Conservation (phyloP, 2,888 invertebrate species). For the Plutella xylostella region DNA sequence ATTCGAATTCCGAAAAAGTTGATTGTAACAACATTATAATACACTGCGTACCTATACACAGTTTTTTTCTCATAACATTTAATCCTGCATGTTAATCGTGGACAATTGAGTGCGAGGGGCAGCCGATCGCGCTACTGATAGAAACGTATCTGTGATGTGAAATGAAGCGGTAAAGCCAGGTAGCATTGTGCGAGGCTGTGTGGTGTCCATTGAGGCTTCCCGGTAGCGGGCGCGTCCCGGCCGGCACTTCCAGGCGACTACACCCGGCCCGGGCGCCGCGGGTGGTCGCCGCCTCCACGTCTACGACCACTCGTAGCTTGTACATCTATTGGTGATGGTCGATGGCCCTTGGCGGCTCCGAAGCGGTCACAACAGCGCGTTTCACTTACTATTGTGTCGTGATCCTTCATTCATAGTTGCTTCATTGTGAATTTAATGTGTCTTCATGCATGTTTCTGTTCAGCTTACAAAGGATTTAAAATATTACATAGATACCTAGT, state of each 20-base stretch:
- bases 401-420: too few relatives aligned
- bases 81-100: slow-evolving; percentile 34
- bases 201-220: slow-evolving; percentile 40
- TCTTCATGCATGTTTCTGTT: too few relatives aligned
- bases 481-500: too few relatives aligned
- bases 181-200: background rate
- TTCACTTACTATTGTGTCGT: too few relatives aligned
- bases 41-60: too few relatives aligned
- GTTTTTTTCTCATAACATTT: too few relatives aligned
- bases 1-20: too few relatives aligned
- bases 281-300: slow-evolving; percentile 40
- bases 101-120: slow-evolving; percentile 34
- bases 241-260: background rate
- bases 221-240: slow-evolving; percentile 13
- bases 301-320: too few relatives aligned
- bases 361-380: slow-evolving; percentile 38
- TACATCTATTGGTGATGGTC: too few relatives aligned
- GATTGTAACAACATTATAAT: too few relatives aligned
- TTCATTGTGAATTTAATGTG: too few relatives aligned
- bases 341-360: slow-evolving; percentile 32
- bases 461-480: too few relatives aligned
- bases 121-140: slow-evolving; percentile 38
- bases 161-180: slow-evolving; percentile 5
- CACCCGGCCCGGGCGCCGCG: slow-evolving; percentile 33
- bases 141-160: background rate